Conservation (phyloP, 2,888 invertebrate genomes). For the Ceriagrion tenellum region DNA sequence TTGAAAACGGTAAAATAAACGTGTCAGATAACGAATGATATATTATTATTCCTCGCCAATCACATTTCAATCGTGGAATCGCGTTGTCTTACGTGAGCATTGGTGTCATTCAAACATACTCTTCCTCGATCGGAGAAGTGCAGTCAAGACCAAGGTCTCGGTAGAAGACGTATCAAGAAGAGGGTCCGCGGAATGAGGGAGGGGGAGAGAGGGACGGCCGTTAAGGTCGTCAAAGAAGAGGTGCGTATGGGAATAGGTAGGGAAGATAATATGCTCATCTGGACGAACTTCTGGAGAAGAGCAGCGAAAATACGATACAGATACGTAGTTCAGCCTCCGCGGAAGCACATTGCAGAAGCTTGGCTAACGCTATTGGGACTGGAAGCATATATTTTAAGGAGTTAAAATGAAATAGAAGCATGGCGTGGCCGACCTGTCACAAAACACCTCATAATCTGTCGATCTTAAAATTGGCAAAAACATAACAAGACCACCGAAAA, state of each 20-base stretch:
- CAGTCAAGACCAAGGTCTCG: conserved; percentile 12
- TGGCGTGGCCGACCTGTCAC: too few species aligned
- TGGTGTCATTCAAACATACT: background rate
- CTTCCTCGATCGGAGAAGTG: background rate
- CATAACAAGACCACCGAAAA: too few species aligned
- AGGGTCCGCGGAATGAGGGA: background rate
- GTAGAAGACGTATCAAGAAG: background rate
- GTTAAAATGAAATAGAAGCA: too few species aligned
- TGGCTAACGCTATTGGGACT: too few species aligned
- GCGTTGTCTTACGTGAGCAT: background rate
- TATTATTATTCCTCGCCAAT: background rate
- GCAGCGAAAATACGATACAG: background rate
- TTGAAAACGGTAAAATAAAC: background rate
- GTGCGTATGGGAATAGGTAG: background rate
- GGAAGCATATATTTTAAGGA: too few species aligned
- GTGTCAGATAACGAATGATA: background rate
- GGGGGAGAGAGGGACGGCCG: background rate
- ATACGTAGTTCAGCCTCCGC: too few species aligned
- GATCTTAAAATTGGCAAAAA: too few species aligned
- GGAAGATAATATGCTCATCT: background rate
- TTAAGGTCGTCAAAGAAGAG: background rate
- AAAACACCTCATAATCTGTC: too few species aligned
- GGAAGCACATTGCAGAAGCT: too few species aligned
- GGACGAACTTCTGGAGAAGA: background rate
- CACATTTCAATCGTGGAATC: background rate